Conservation (phyloP, 1,140 invertebrate genomes). For the Linepithema humile region DNA sequence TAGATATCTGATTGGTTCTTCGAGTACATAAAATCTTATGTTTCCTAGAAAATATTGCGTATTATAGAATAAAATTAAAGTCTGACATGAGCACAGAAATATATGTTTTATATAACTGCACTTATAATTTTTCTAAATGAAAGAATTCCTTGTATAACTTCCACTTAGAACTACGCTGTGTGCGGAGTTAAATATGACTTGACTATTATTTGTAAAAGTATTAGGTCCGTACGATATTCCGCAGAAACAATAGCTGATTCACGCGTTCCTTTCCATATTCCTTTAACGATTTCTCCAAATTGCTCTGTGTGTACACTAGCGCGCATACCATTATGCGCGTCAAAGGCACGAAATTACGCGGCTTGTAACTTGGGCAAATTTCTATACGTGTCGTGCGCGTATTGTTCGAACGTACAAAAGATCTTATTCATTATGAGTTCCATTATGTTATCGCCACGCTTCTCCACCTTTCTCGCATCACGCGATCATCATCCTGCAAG, state of each 20-base stretch:
- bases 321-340: background rate
- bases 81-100: background rate
- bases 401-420: slow-evolving; percentile 26
- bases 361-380: background rate
- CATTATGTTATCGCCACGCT: slow-evolving; percentile 6
- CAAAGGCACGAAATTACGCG: slow-evolving; percentile 20
- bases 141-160: background rate
- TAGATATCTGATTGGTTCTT: background rate
- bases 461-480: background rate
- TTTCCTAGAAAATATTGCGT: background rate
- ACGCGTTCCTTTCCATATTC: background rate
- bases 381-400: background rate
- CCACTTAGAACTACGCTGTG: background rate
- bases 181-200: background rate
- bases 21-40: too few relatives aligned
- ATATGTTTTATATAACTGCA: background rate
- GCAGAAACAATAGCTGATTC: background rate
- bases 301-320: background rate
- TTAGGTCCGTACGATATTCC: background rate
- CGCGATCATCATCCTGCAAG: background rate
- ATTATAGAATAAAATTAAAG: background rate
- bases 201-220: background rate
- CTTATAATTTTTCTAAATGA: background rate
- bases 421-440: slow-evolving; percentile 15
- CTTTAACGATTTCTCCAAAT: slow-evolving; percentile 27